These are phyloP conservation scores for Festucalex cinctus DNA, from an alignment of 2,113 vertebrate species.

Conservation along the genomic window DNA sequence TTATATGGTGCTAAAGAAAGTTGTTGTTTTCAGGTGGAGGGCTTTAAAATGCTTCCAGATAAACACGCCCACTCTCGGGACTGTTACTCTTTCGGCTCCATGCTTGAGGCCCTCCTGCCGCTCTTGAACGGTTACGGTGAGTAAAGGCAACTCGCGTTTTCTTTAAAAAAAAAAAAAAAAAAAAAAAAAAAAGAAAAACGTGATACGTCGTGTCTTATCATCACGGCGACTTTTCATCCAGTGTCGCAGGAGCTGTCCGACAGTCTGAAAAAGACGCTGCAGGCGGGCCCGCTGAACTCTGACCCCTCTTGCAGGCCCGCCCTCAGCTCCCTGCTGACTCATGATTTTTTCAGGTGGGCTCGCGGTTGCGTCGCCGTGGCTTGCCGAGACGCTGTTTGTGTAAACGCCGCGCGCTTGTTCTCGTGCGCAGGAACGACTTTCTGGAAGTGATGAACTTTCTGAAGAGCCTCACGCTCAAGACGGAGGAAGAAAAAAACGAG, in stretches of 20 bases:
- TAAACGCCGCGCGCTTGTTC: conserved; percentile 20
- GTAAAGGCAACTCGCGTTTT: conserved; percentile 25
- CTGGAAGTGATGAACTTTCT: conserved; percentile 94
- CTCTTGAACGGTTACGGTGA: conserved; percentile 81
- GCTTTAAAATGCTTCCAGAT: conserved; percentile 80
- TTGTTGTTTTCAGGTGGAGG: conserved; percentile 73
- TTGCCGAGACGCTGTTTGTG: accelerated
- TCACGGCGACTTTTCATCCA: conserved; percentile 9
- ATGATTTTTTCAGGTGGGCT: conserved; percentile 90
- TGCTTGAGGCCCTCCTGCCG: conserved; percentile 81
- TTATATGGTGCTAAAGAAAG: neutral
- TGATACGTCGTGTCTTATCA: too few relatives aligned
- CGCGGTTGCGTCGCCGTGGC: neutral
- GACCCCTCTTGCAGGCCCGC: conserved; percentile 76
- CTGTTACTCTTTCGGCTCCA: conserved; percentile 85
- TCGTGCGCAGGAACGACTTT: conserved; percentile 86
- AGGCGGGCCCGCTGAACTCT: conserved; percentile 76
- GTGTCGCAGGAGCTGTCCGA: conserved; percentile 69
- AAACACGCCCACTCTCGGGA: conserved; percentile 84
- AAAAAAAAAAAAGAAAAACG: too few relatives aligned
- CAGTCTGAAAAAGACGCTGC: conserved; percentile 82
- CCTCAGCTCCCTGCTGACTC: conserved; percentile 81
- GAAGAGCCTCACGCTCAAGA: conserved; percentile 91
- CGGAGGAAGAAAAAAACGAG: conserved; percentile 95
- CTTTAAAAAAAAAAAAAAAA: too few relatives aligned